Evolutionary conservation across 2,888 invertebrate genomes (phyloP).

Genomic region (Exocentrus adspersus): DNA sequence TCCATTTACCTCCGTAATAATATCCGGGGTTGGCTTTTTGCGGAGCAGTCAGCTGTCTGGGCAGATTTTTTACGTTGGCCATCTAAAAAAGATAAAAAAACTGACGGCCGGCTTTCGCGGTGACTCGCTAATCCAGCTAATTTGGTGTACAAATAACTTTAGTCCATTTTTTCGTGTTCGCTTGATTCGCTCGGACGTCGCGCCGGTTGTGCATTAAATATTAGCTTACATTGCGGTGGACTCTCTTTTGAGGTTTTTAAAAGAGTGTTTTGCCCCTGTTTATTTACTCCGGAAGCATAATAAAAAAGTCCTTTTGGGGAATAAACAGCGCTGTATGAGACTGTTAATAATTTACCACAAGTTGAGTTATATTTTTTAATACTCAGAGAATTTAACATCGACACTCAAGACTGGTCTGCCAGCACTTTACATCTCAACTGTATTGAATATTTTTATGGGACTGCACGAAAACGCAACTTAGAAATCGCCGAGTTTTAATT

Average conservation of each 20-base stretch:
- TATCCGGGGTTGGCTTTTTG: background rate
- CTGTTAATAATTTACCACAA: no score
- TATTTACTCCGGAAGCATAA: background rate
- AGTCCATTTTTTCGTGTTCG: background rate
- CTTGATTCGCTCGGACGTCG: background rate
- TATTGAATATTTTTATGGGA: no score
- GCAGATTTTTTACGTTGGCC: slow-evolving; percentile 2
- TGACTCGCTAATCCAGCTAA: background rate
- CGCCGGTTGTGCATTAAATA: background rate
- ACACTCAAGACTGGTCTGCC: no score
- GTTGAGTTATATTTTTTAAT: no score
- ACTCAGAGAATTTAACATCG: no score
- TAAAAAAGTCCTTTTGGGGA: no score
- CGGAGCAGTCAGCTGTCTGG: background rate
- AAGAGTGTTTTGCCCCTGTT: background rate
- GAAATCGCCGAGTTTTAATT: no score
- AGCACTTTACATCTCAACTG: no score
- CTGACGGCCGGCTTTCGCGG: background rate
- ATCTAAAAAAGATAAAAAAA: background rate
- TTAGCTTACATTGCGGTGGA: background rate
- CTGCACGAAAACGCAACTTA: no score
- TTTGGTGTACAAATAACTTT: background rate
- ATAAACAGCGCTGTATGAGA: no score
- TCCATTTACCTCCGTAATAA: background rate
- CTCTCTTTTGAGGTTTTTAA: background rate